Evolutionary conservation across 2,113 vertebrate genomes (phyloP), one percentile per base, ranked within the genome.

Genomic region (Myxocyprinus asiaticus): DNA sequence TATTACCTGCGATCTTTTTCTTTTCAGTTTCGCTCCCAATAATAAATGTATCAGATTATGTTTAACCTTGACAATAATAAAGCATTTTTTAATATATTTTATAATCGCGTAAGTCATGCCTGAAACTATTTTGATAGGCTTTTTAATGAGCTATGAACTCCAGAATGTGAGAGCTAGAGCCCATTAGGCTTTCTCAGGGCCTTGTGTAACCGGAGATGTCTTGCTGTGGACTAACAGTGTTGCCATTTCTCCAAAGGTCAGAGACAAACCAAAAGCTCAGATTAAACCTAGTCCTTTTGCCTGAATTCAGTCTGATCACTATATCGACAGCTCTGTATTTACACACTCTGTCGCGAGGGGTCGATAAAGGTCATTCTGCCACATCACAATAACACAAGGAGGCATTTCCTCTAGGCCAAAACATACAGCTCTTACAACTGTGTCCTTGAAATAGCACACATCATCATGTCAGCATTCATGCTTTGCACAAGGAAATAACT

Each of bases 391-490:
- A 5, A 77, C 68, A 78, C 63, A 74, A 56, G 63, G 8, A 43
- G 22, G 22, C 22, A 33, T 33, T 33, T 33, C 22, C 22, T 33
- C 22, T 33, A 44, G 53, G 75, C 44, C 65, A 79, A 14, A 62
- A 75, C 45, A 33, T 1, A 33, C 22, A 33, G 22, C 22, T 33
- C 22, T 33, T 33, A 33, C 22, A 33, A 33, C 22, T 43, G 67
- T 81, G 58, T 70, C 77, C 83, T 82, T 79, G 76, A 82, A 61
- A 51, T 42, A 69, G n/a, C 51, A 61, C 66, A 22, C 22, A 33
- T 33, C 22, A 70, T 65, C 62, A 75, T 63, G 72, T 63, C 78
- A 73, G 75, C 42, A 3, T 4, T 66, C 12, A 75, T 1, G 8
- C 22, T 33, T 33, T 33, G 22, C 22, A 33, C 11, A 33, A 33